phyloP scores from a whole-genome alignment of 2,113 vertebrate genomes.

The Esox niger region DNA sequence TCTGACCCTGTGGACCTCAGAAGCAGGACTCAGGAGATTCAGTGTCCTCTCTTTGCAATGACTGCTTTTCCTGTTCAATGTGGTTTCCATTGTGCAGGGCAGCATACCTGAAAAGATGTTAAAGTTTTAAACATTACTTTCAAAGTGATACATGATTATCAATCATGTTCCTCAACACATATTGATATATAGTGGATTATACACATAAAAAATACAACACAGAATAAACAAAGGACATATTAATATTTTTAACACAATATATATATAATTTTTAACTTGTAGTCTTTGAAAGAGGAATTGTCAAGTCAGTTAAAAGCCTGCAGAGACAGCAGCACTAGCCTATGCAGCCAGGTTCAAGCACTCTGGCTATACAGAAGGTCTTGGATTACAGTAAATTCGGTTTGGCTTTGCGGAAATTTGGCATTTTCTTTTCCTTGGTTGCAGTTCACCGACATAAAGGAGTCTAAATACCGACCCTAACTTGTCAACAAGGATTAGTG shows the following conservation, averaged over 20 bases:
- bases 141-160: no score
- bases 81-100: conserved; percentile 73
- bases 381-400: no score
- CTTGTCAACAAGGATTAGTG: no score
- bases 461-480: no score
- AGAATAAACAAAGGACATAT: neutral
- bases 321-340: no score
- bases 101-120: conserved; percentile 62
- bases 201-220: conserved; percentile 1
- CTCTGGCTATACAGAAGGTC: no score
- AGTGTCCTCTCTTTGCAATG: conserved; percentile 53
- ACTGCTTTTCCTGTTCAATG: conserved; percentile 61
- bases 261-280: neutral
- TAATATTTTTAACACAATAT: neutral
- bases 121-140: neutral
- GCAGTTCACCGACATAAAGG: no score
- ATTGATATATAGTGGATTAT: neutral
- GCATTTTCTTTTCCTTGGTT: no score
- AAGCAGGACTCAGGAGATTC: conserved; percentile 76
- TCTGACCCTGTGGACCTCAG: conserved; percentile 51
- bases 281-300: neutral
- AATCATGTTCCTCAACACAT: neutral
- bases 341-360: no score
- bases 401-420: no score
- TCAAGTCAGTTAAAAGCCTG: no score